A percentile compares a stretch with the other conserved stretches of the same genome.
phyloP scores from a whole-genome alignment of 2,113 vertebrate genomes.

The Vulpes ferrilata region DNA sequence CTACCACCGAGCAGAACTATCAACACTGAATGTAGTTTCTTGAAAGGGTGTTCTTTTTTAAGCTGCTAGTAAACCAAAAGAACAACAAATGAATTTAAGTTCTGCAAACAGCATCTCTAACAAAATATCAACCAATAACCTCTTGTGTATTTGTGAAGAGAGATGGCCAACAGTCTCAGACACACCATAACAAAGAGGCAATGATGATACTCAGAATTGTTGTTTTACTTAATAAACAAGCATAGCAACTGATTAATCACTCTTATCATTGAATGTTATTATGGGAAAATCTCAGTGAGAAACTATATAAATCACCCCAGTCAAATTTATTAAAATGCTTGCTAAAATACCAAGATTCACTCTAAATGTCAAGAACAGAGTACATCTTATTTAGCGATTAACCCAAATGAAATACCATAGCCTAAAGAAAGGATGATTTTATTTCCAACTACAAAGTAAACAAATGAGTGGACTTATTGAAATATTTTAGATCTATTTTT shows the following conservation, averaged over 20 bases:
- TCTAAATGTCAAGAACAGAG: conserved; percentile 42
- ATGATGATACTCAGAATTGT: not conserved
- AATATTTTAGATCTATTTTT: conserved; percentile 25
- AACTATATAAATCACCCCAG: not conserved
- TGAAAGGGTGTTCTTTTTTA: not conserved
- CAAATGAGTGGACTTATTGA: conserved; percentile 48
- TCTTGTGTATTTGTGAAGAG: not conserved
- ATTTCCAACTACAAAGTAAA: conserved; percentile 44
- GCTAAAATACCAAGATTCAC: conserved; percentile 31
- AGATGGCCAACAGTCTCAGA: not conserved
- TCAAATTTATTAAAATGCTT: conserved; percentile 59
- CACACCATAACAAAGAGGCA: not conserved
- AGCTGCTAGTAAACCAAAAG: not conserved
- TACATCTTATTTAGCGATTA: conserved; percentile 28
- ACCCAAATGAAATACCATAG: conserved; percentile 23
- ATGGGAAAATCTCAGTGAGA: not conserved
- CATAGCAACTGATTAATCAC: not conserved
- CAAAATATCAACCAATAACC: not conserved
- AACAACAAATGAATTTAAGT: not conserved
- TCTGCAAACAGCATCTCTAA: not conserved
- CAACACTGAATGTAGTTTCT: not conserved
- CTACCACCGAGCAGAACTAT: not conserved
- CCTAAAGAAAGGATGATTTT: not conserved
- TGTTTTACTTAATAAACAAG: not conserved
- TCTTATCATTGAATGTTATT: not conserved